Conservation (phyloP, 1,140 invertebrate species). For the Reticulitermes speratus region DNA sequence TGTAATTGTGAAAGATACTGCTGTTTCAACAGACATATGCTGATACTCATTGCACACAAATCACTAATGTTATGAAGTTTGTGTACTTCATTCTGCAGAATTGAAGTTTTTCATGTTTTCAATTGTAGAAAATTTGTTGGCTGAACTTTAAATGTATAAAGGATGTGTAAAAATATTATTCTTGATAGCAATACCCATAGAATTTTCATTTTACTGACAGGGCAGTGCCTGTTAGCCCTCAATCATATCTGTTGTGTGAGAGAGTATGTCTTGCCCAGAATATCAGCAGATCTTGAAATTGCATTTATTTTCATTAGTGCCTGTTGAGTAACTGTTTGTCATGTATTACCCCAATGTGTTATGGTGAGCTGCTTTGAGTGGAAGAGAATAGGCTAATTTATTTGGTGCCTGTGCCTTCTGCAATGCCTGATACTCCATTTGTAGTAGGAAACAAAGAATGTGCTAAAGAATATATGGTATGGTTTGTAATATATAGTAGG, state of each 20-base stretch:
- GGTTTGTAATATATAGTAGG: conserved; percentile 13
- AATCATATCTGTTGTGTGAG: neutral
- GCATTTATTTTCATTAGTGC: neutral
- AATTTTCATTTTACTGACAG: neutral
- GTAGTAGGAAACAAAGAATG: neutral
- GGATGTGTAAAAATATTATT: neutral
- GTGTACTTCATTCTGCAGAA: neutral
- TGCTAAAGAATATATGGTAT: neutral
- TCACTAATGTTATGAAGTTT: neutral
- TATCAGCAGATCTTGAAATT: neutral
- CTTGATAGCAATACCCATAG: neutral
- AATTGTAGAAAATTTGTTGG: neutral
- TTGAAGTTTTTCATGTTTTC: neutral
- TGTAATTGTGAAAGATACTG: neutral
- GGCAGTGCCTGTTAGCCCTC: neutral
- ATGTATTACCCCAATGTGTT: neutral
- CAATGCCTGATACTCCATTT: neutral
- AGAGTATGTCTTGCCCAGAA: neutral
- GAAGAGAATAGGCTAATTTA: neutral
- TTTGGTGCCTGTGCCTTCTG: conserved; percentile 18
- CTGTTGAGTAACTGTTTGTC: neutral
- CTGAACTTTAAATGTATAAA: neutral
- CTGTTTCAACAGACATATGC: neutral
- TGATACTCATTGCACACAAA: neutral
- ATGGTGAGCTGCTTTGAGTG: neutral